Percentiles rank a stretch among this genome's conserved stretches.
Conservation (phyloP, 2,113 vertebrate genomes). For the Erythrolamprus reginae region DNA sequence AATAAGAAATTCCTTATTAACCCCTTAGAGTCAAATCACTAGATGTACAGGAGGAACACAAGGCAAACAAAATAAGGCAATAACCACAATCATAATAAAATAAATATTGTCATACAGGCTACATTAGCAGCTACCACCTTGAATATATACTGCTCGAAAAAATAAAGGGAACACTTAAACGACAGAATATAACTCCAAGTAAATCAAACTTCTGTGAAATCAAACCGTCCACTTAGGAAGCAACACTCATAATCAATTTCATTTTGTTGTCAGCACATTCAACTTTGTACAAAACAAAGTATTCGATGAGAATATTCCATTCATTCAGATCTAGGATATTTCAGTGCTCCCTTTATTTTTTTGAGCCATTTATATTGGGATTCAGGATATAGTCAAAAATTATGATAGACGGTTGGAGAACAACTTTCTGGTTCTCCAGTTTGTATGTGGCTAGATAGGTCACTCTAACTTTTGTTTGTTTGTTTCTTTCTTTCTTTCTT, state of each 20-base stretch:
- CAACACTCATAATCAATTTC: too few relatives aligned
- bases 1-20: neutral
- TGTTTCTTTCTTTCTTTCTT: neutral
- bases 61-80: neutral
- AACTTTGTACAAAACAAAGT: too few relatives aligned
- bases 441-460: neutral
- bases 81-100: neutral
- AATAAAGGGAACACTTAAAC: too few relatives aligned
- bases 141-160: neutral
- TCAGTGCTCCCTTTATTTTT: too few relatives aligned
- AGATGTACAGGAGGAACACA: neutral
- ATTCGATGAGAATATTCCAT: too few relatives aligned
- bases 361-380: too few relatives aligned
- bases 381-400: neutral
- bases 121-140: neutral
- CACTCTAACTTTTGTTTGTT: neutral
- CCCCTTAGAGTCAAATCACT: neutral
- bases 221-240: too few relatives aligned
- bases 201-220: too few relatives aligned
- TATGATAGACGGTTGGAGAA: neutral
- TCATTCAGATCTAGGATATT: too few relatives aligned
- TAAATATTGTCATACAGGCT: neutral
- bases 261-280: too few relatives aligned
- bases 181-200: too few relatives aligned
- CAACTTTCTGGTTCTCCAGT: neutral